phyloP scores from a whole-genome alignment of 2,113 vertebrate species.

The Butorides virescens region DNA sequence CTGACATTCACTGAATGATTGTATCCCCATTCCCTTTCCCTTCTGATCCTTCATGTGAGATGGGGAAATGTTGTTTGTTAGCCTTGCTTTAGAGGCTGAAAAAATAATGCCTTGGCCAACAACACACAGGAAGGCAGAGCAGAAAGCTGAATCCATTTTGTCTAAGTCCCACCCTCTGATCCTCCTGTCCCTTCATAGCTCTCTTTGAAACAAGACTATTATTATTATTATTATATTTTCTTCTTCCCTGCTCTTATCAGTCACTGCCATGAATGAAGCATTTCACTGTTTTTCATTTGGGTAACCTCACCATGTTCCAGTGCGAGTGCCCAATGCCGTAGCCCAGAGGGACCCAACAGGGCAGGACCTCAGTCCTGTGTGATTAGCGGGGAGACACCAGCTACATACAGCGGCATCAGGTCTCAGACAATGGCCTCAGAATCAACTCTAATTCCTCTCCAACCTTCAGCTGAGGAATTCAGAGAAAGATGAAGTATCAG shows the following conservation, averaged over 20 bases:
- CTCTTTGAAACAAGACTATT: neutral
- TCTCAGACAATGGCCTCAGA: neutral
- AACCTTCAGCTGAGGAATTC: neutral
- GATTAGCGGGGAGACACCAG: neutral
- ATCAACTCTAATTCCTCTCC: neutral
- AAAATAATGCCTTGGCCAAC: neutral
- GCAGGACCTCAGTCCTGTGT: neutral
- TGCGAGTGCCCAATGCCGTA: fast-evolving
- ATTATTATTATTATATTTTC: neutral
- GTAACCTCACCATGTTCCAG: neutral
- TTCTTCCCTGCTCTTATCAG: neutral
- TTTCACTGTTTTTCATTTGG: neutral
- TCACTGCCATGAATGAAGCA: neutral
- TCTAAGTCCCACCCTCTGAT: neutral
- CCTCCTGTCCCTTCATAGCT: neutral
- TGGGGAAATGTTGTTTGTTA: neutral
- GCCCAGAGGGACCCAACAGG: neutral
- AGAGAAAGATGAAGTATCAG: neutral
- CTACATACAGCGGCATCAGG: fast-evolving
- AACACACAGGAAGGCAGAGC: neutral
- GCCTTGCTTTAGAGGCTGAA: neutral
- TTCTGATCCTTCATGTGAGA: neutral
- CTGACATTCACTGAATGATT: slow-evolving; percentile 6
- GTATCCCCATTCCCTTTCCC: neutral
- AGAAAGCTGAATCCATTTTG: neutral